These are phyloP conservation scores for Bombycilla garrulus DNA, from an alignment of 2,113 vertebrate genomes.

Conservation along the genomic window DNA sequence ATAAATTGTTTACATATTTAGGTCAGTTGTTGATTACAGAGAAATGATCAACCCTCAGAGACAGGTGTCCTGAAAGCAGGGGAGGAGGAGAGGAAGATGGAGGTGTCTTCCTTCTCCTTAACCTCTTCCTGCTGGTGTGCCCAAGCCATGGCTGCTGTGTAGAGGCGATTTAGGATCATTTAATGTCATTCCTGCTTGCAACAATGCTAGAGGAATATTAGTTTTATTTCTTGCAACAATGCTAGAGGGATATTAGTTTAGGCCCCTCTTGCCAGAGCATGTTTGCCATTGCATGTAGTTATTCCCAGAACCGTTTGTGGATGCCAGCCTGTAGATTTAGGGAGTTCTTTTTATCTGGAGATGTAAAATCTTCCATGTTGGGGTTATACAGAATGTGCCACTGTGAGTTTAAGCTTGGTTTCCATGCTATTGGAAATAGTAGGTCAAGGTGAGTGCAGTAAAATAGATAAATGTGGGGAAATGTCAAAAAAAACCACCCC, in stretches of 20 bases:
- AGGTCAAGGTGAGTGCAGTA: background rate
- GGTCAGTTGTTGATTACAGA: background rate
- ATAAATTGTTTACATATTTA: background rate
- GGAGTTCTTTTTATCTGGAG: background rate
- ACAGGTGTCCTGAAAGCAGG: background rate
- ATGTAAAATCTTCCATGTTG: background rate
- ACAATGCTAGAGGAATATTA: too few species aligned
- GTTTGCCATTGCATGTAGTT: background rate
- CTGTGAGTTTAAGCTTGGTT: background rate
- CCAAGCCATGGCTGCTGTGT: fast-evolving
- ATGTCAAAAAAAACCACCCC: background rate
- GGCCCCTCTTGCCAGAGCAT: background rate
- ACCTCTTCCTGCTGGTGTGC: background rate
- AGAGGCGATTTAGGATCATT: background rate
- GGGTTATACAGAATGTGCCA: background rate
- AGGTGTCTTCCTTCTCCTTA: background rate
- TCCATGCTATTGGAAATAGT: background rate
- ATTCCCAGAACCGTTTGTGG: background rate
- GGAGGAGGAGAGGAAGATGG: background rate
- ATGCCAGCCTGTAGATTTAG: background rate
- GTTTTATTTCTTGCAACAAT: background rate
- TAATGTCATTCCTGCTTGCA: background rate
- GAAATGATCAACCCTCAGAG: background rate
- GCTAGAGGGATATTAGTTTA: background rate
- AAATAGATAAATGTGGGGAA: background rate